A percentile compares a stretch with the other conserved stretches of the same genome.
These are phyloP conservation scores for Grammomys surdaster DNA, from an alignment of 2,113 vertebrate genomes.

Conservation along the genomic window DNA sequence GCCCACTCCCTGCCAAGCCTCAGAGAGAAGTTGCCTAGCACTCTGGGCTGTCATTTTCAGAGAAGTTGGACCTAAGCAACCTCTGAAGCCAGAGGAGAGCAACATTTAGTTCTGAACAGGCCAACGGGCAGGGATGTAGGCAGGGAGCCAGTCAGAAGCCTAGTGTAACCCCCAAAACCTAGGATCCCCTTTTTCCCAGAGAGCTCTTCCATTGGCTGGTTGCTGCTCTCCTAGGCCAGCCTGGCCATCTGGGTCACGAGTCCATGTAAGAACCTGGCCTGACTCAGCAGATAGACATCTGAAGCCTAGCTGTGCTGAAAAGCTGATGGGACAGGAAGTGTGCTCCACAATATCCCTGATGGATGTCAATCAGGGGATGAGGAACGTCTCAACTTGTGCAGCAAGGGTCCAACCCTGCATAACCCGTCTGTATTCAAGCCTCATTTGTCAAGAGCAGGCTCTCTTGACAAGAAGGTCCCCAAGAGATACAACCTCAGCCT, in stretches of 20 bases:
- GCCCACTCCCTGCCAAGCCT: not conserved
- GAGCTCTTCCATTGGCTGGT: constrained; percentile 6
- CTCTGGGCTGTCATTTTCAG: not conserved
- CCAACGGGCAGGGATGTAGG: not conserved
- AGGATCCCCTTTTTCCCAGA: constrained; percentile 19
- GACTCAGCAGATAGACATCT: not conserved
- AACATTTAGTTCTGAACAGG: not conserved
- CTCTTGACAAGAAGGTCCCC: not conserved
- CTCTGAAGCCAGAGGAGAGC: not conserved
- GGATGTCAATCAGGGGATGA: not conserved
- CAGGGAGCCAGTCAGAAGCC: not conserved
- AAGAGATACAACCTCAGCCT: not conserved
- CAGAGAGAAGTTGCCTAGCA: not conserved
- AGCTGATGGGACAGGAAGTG: not conserved
- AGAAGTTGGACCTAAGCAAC: not conserved
- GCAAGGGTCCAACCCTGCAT: not conserved
- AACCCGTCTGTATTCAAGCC: not conserved
- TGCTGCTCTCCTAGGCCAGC: constrained; percentile 30
- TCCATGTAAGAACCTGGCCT: not conserved
- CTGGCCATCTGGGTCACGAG: not conserved
- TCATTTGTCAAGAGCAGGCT: not conserved
- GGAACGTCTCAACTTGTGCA: not conserved
- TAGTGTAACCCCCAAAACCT: not conserved
- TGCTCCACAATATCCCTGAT: not conserved
- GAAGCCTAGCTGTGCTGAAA: not conserved